Base-by-base conservation (phyloP, 2,888 invertebrate species). In the Gandaritis pyraliata region DNA sequence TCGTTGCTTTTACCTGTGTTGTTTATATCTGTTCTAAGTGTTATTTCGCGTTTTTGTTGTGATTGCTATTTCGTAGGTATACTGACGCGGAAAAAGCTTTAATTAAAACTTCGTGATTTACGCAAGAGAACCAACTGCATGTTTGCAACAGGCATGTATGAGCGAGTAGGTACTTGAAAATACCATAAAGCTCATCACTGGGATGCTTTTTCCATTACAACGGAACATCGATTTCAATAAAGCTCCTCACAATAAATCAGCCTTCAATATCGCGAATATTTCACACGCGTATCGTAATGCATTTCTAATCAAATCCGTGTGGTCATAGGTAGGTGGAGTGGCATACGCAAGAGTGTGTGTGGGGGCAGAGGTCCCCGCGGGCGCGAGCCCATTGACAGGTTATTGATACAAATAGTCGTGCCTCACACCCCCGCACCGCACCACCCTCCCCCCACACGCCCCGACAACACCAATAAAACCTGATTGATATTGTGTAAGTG, bases 401-500 rank as follows among this genome's bases (percentile, higher is more conserved):
- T 92, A 92, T 90, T 91, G 92, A 92, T 91, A 91, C 92, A 90
- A 92, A 92, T 91, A 88, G 89, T 86, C 87, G 62, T 64, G 75
- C 78, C 82, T 84, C 79, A 74, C 80, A 80, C 81, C 82, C n/a
- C 75, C 80, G 72, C 74, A 69, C 76, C 65, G 67, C 75, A 77
- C 15, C 48, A 73, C 75, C 71, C 65, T 64, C 68, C 76, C 77
- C 76, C 76, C 72, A 69, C 73, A 77, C 78, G 77, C 85, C 87
- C 88, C 87, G 85, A 87, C 87, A 88, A 90, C 90, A 89, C 90
- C 91, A 91, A 92, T 91, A 92, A 92, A 92, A 92, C 89, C 90
- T 90, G 92, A 92, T 92, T 92, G 91, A 92, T 92, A 92, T 91
- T 91, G 92, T 91, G 90, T 90, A 91, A 91, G 92, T 91, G 91